Base-by-base conservation (phyloP, 2,888 invertebrate genomes). In the Luperina testacea region DNA sequence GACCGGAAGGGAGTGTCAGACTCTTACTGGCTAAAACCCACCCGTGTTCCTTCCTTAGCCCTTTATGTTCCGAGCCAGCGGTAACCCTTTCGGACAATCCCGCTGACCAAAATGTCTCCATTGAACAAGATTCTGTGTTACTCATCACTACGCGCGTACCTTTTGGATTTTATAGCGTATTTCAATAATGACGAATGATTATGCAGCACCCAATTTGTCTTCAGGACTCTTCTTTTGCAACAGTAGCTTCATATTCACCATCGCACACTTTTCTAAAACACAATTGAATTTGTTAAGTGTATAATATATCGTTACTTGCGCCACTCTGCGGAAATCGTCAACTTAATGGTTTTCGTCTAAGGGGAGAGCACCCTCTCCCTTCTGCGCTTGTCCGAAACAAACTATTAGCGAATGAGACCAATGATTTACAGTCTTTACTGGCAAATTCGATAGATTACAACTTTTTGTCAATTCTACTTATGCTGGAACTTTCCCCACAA, bases 281-380 rank as follows among this genome's bases (percentile, higher is more conserved):
- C 38, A 65, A 82, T 61, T 68, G 70, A 72, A 75, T 81, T 74
- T 81, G 27, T 73, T 83, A 61, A 76, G 57, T 76, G 82, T 72
- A 75, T 72, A 82, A 85, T 38, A 61, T 71, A 74, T 74, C 73
- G 75, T 73, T 65, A 71, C 42, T 61, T n/a, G 48, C 75, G 70
- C 61, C 73, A 77, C 59, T 77, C 38, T 42, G 38, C 67, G 76
- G 70, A 81, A 74, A 76, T 85, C 64, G 53, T 69, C 86, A 68
- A 77, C 74, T n/a, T 83, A 85, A 86, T 76, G 77, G 77, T 65
- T 51, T 2, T 38, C 71, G n/a, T 63, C n/a, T 38, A 15, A 67
- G 85, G 85, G 82, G 67, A 69, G 64, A 69, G 64, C 13, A 61
- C 83, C 86, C 83, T 81, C 86, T 17, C 85, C 85, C 85, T 67